phyloP scores from a whole-genome alignment of 2,797 vertebrate species.

The Cyclopterus lumpus region DNA sequence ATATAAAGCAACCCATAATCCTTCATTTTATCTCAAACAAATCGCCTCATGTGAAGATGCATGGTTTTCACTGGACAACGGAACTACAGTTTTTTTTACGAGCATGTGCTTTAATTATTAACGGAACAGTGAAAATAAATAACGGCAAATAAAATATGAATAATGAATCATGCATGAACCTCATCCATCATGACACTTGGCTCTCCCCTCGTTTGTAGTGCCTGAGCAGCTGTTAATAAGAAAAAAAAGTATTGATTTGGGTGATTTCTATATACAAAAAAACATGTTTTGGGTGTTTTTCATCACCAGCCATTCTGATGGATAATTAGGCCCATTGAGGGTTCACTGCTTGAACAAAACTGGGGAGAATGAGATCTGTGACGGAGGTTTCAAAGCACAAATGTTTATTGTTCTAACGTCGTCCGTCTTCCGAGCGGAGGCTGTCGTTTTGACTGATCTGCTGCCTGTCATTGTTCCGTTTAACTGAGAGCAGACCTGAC shows the following conservation, averaged over 20 bases:
- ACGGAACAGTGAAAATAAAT: neutral
- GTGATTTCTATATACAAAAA: neutral
- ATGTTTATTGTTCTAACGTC: neutral
- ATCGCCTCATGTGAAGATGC: neutral
- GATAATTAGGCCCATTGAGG: constrained; percentile 8
- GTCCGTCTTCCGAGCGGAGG: neutral
- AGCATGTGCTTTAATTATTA: neutral
- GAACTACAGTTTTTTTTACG: neutral
- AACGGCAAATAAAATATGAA: neutral
- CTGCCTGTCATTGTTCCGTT: constrained; percentile 8
- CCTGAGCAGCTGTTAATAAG: neutral
- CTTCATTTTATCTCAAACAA: neutral
- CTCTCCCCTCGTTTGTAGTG: neutral
- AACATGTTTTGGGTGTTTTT: neutral
- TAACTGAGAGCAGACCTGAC: neutral
- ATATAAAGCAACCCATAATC: neutral
- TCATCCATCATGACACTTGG: neutral
- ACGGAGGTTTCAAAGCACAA: constrained; percentile 6
- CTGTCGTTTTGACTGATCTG: constrained; percentile 5
- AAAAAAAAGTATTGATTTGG: neutral
- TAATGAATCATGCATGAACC: neutral
- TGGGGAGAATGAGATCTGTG: neutral
- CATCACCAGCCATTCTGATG: neutral
- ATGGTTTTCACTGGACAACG: neutral
- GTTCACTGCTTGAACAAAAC: constrained; percentile 1